These are phyloP conservation scores for Drosophila yakuba DNA, from an alignment of 1,140 invertebrate genomes.

Conservation along the genomic window DNA sequence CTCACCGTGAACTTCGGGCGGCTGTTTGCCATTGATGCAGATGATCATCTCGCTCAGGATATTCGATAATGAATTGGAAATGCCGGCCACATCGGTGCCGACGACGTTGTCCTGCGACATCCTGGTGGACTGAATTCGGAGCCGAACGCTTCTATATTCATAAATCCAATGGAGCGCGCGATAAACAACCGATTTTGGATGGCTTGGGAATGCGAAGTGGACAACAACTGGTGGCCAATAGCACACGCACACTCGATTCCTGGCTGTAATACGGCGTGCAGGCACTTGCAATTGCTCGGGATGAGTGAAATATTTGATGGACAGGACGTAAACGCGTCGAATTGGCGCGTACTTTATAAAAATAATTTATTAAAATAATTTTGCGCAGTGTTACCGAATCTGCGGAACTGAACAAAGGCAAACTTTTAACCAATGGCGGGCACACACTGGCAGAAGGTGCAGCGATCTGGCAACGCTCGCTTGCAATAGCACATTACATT, in stretches of 20 bases:
- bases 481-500: too few species aligned
- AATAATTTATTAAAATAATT: conserved; percentile 26
- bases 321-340: not conserved
- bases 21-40: conserved; percentile 14
- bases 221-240: conserved; percentile 20
- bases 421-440: not conserved
- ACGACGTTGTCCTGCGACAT: not conserved
- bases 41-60: conserved; percentile 9
- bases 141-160: not conserved
- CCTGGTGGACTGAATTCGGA: not conserved
- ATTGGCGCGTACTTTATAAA: conserved; percentile 26
- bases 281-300: not conserved
- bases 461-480: not conserved
- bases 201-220: conserved; percentile 6
- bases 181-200: not conserved
- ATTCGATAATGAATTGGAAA: not conserved
- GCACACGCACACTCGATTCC: not conserved
- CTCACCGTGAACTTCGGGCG: conserved; percentile 19
- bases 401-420: not conserved
- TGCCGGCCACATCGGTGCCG: not conserved
- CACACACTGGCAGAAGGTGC: not conserved
- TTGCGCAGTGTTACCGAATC: conserved; percentile 12
- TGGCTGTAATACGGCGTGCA: not conserved
- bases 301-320: not conserved
- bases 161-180: conserved; percentile 17